Percentiles rank a stretch among this genome's conserved stretches.
phyloP scores from a whole-genome alignment of 2,888 invertebrate species.

The Lasiommata megera region DNA sequence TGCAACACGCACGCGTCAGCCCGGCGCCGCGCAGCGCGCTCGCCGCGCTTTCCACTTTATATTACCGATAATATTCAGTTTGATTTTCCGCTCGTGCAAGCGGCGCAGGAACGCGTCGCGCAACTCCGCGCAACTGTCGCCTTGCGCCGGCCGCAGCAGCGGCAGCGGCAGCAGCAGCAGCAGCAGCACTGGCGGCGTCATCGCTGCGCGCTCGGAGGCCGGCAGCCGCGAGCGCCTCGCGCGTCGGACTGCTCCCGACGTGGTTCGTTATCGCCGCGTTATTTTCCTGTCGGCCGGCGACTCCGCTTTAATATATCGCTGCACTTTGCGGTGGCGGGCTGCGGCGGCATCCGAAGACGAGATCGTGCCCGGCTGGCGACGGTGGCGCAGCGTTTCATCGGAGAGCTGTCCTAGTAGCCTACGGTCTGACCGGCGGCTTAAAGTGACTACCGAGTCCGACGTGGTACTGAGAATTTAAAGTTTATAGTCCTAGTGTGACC shows the following conservation, averaged over 20 bases:
- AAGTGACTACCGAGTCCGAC: too few relatives aligned
- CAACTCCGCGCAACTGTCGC: background rate
- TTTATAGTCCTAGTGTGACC: too few relatives aligned
- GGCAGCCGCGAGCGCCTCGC: background rate
- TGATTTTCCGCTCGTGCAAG: background rate
- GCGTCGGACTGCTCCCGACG: background rate
- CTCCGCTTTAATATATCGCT: too few relatives aligned
- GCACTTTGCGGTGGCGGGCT: too few relatives aligned
- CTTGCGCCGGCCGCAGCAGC: background rate
- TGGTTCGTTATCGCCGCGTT: background rate
- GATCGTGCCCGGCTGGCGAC: too few relatives aligned
- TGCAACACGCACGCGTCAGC: background rate
- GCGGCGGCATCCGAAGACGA: too few relatives aligned
- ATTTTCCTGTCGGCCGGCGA: constrained; percentile 3
- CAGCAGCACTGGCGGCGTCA: background rate
- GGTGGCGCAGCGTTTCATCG: too few relatives aligned
- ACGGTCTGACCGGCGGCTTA: too few relatives aligned
- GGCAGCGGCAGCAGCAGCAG: background rate
- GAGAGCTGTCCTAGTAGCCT: too few relatives aligned
- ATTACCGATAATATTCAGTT: background rate
- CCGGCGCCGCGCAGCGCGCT: constrained; percentile 91
- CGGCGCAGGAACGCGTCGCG: background rate
- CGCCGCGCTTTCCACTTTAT: background rate
- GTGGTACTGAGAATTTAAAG: too few relatives aligned
- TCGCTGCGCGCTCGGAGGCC: background rate